Percentiles rank a stretch among this genome's conserved stretches.
Evolutionary conservation across 1,140 invertebrate species (phyloP).

Genomic region (Antheraea mylitta): DNA sequence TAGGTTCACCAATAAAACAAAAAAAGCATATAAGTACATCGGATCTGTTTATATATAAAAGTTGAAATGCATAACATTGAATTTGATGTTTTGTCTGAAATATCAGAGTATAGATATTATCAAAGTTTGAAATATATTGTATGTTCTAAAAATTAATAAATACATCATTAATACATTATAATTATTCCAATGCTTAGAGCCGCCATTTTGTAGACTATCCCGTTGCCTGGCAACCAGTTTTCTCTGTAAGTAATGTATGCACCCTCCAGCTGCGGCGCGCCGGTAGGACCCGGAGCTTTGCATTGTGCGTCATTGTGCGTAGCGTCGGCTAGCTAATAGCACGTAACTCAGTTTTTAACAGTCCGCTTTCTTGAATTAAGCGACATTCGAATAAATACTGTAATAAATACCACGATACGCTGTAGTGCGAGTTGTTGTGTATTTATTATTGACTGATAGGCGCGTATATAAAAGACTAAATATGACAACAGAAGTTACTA

Average conservation of each 20-base stretch:
- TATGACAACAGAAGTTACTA: constrained; percentile 88
- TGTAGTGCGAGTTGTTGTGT: neutral
- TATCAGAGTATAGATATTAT: no score
- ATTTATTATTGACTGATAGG: neutral
- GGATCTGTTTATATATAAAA: no score
- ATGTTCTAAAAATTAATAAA: no score
- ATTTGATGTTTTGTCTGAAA: no score
- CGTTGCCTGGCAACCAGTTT: constrained; percentile 8
- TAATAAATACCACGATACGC: neutral
- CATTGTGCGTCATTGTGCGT: constrained; percentile 6
- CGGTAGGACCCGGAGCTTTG: constrained; percentile 10
- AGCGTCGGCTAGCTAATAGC: constrained; percentile 2
- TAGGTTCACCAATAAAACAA: no score
- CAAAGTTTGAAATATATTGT: no score
- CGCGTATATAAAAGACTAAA: constrained; percentile 10
- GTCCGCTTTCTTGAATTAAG: neutral
- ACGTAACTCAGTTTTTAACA: neutral
- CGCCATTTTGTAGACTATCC: constrained; percentile 11
- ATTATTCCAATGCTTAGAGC: neutral
- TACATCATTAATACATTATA: no score
- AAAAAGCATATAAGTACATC: no score
- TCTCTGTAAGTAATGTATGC: constrained; percentile 6
- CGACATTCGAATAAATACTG: neutral
- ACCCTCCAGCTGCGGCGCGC: constrained; percentile 9
- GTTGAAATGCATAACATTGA: no score